Percentiles rank a stretch among this genome's conserved stretches.
These are phyloP conservation scores for Loris lydekkerianus DNA, from an alignment of 2,797 vertebrate species.

Conservation along the genomic window DNA sequence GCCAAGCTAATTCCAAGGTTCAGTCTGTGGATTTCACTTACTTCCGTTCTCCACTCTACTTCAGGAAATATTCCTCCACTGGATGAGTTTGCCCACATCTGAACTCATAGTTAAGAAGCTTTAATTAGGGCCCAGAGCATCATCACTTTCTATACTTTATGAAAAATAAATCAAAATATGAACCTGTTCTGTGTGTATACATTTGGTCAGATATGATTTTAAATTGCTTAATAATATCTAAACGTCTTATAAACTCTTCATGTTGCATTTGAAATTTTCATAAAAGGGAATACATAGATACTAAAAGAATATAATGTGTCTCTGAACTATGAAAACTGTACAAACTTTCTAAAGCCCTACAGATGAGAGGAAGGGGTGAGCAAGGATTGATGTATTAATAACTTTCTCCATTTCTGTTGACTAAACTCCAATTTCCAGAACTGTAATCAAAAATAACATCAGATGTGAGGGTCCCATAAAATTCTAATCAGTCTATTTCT, in stretches of 20 bases:
- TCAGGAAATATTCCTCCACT: neutral
- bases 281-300: neutral
- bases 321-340: neutral
- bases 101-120: fast-evolving
- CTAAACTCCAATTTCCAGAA: neutral
- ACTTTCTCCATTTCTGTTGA: neutral
- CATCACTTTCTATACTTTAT: neutral
- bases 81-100: neutral
- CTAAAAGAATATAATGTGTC: neutral
- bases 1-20: too few species aligned
- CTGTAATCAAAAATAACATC: neutral
- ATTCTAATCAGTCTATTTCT: neutral
- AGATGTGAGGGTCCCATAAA: neutral
- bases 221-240: neutral
- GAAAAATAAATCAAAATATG: neutral
- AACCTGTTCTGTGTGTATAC: neutral
- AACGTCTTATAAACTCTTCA: neutral
- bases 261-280: neutral
- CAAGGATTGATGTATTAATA: neutral
- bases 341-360: neutral
- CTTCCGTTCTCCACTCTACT: fast-evolving
- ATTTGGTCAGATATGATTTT: neutral
- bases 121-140: too few species aligned
- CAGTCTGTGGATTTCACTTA: fast-evolving
- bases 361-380: fast-evolving